Evolutionary conservation across 2,797 vertebrate genomes (phyloP).

Genomic region (Channallabes apus): DNA sequence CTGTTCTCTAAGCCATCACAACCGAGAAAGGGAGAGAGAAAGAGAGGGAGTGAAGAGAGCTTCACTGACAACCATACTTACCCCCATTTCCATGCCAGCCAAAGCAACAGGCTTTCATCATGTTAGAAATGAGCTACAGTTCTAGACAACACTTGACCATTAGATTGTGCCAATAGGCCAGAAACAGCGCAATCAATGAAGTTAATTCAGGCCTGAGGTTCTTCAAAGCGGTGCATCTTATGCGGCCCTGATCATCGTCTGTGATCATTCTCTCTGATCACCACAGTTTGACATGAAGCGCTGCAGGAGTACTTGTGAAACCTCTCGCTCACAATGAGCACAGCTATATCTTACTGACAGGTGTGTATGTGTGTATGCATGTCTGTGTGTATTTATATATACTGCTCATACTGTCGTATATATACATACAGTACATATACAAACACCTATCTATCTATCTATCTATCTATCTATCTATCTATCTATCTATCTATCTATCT

Average conservation of each 20-base stretch:
- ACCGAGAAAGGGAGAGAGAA: conserved; percentile 26
- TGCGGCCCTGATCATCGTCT: conserved; percentile 5
- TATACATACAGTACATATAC: not conserved
- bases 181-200: conserved; percentile 20
- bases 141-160: conserved; percentile 42
- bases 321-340: not conserved
- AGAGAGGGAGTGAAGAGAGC: conserved; percentile 11
- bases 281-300: conserved; percentile 14
- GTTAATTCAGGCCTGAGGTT: conserved; percentile 22
- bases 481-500: too few species aligned
- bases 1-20: conserved; percentile 41
- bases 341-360: not conserved
- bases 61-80: conserved; percentile 27
- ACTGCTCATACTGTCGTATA: not conserved
- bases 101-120: conserved; percentile 43
- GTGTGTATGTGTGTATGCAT: not conserved
- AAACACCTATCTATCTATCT: not conserved
- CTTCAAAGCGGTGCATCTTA: conserved; percentile 26
- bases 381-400: not conserved
- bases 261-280: conserved; percentile 21
- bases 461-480: not conserved
- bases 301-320: conserved; percentile 10
- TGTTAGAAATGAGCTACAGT: conserved; percentile 36
- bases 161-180: conserved; percentile 17
- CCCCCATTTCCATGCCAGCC: conserved; percentile 36